Evolutionary conservation across 1,140 invertebrate species (phyloP).

Genomic region (Teleopsis dalmanni): DNA sequence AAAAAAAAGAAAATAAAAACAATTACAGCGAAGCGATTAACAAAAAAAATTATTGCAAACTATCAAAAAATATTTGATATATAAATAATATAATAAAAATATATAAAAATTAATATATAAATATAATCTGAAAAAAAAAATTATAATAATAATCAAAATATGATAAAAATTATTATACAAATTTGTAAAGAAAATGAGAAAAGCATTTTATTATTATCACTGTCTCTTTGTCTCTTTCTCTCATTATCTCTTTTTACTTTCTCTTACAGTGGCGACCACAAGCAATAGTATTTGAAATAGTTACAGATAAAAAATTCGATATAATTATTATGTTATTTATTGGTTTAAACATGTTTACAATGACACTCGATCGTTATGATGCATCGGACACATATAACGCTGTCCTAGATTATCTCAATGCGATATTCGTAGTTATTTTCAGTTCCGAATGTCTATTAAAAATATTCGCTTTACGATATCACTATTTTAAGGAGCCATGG

Average conservation of each 20-base stretch:
- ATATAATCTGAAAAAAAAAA: background rate
- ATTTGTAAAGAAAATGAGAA: background rate
- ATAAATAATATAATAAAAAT: slow-evolving; percentile 1
- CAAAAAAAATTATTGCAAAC: background rate
- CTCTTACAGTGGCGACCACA: slow-evolving; percentile 81
- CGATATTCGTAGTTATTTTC: slow-evolving; percentile 98
- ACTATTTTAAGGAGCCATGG: slow-evolving; percentile 99
- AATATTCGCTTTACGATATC: slow-evolving; percentile 91
- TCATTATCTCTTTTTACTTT: slow-evolving; percentile 18
- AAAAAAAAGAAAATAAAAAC: background rate
- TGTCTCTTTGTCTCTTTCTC: slow-evolving; percentile 12
- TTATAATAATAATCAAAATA: slow-evolving; percentile 1
- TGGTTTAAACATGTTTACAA: slow-evolving; percentile 96
- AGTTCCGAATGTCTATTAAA: slow-evolving; percentile 95
- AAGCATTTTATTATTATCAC: slow-evolving; percentile 4
- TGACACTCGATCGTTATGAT: slow-evolving; percentile 95
- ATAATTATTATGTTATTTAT: slow-evolving; percentile 99
- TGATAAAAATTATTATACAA: background rate
- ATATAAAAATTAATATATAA: slow-evolving; percentile 1
- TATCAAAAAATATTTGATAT: background rate
- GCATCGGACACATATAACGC: slow-evolving; percentile 74
- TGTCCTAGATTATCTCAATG: slow-evolving; percentile 85
- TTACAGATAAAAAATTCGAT: slow-evolving; percentile 97
- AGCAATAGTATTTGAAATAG: slow-evolving; percentile 93
- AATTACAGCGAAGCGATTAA: background rate